Percentiles rank a stretch among this genome's conserved stretches.
These are phyloP conservation scores for Thera obeliscata DNA, from an alignment of 2,888 invertebrate species.

Conservation along the genomic window DNA sequence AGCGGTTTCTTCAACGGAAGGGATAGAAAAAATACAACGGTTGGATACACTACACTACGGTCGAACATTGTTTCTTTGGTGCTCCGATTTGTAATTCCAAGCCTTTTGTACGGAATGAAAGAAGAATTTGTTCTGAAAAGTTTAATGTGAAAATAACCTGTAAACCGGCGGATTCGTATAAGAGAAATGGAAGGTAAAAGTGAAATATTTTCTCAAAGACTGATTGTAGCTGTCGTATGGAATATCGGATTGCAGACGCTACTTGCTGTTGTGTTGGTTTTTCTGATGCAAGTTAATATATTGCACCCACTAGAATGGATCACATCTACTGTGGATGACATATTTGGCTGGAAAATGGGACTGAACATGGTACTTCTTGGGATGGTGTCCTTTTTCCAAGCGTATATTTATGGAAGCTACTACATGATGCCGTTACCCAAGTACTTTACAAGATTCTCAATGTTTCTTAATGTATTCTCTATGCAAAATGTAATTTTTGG, in stretches of 20 bases:
- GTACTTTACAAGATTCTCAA: constrained; percentile 87
- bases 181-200: constrained; percentile 70
- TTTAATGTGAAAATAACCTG: constrained; percentile 25
- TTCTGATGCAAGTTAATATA: constrained; percentile 85
- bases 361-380: constrained; percentile 86
- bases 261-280: constrained; percentile 77
- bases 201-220: constrained; percentile 85
- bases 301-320: constrained; percentile 88
- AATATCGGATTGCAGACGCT: constrained; percentile 84
- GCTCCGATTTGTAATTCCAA: too few species aligned
- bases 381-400: constrained; percentile 87
- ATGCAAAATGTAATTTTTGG: constrained; percentile 84
- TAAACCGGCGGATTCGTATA: constrained; percentile 29
- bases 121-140: background rate
- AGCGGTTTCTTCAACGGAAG: too few species aligned
- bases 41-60: too few species aligned
- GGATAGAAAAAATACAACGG: too few species aligned
- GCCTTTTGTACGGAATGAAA: too few species aligned
- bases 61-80: too few species aligned
- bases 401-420: constrained; percentile 88
- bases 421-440: constrained; percentile 86
- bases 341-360: constrained; percentile 87
- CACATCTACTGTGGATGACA: constrained; percentile 82
- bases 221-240: constrained; percentile 85
- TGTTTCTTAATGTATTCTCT: constrained; percentile 86